Percentiles rank a stretch among this genome's conserved stretches.
phyloP scores from a whole-genome alignment of 2,888 invertebrate genomes.

The Spilosoma lubricipeda region DNA sequence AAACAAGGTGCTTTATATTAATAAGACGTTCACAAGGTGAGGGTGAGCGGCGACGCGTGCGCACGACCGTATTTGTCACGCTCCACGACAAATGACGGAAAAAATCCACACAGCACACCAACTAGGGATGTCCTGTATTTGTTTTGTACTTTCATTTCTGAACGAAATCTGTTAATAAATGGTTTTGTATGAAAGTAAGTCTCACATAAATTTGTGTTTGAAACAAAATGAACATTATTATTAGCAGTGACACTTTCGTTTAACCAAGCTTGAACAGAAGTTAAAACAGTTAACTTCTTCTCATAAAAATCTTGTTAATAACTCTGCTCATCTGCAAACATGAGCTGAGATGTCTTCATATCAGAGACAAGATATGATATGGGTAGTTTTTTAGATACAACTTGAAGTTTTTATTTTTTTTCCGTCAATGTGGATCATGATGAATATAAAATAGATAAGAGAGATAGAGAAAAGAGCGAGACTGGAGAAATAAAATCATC shows the following conservation, averaged over 20 bases:
- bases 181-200: background rate
- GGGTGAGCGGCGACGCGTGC: constrained; percentile 74
- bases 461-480: background rate
- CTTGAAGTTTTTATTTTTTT: no score
- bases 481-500: background rate
- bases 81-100: constrained; percentile 66
- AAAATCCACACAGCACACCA: constrained; percentile 51
- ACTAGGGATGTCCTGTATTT: constrained; percentile 39
- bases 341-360: no score
- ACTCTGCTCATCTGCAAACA: no score
- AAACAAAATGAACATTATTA: no score
- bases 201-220: no score
- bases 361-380: no score
- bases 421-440: background rate
- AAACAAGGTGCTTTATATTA: constrained; percentile 7
- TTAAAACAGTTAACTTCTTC: no score
- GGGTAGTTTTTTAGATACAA: no score
- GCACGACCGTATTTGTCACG: constrained; percentile 69
- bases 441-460: background rate
- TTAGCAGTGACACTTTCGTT: no score
- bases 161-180: background rate
- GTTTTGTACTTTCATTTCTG: background rate
- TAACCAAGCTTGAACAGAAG: no score
- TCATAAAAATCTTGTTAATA: no score
- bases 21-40: constrained; percentile 38